Evolutionary conservation across 2,113 vertebrate species (phyloP).

Genomic region (Lutjanus erythropterus): DNA sequence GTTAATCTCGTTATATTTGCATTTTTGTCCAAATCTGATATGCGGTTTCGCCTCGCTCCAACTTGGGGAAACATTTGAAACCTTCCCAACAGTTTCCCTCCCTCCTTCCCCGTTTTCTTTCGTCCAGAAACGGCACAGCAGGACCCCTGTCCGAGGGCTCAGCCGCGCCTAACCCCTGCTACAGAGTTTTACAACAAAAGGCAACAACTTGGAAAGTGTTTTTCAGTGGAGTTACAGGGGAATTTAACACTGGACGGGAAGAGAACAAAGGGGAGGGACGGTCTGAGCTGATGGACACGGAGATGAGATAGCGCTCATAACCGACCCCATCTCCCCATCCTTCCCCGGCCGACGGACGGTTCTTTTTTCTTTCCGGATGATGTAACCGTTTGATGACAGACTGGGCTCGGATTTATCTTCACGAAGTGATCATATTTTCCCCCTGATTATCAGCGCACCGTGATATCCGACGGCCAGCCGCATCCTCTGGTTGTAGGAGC

Average conservation of each 20-base stretch:
- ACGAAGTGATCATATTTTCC: slow-evolving; percentile 10
- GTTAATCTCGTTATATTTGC: slow-evolving; percentile 45
- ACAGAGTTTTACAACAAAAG: slow-evolving; percentile 58
- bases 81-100: slow-evolving; percentile 54
- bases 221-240: slow-evolving; percentile 40
- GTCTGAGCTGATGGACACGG: slow-evolving; percentile 71
- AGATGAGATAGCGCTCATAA: slow-evolving; percentile 74
- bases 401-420: slow-evolving; percentile 32
- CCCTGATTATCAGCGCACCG: slow-evolving; percentile 21
- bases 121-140: slow-evolving; percentile 73
- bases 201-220: slow-evolving; percentile 57
- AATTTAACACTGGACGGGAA: slow-evolving; percentile 48
- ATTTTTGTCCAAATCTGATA: slow-evolving; percentile 56
- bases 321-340: slow-evolving; percentile 60
- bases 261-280: slow-evolving; percentile 76
- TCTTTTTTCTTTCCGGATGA: slow-evolving; percentile 69
- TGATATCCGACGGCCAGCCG: slow-evolving; percentile 15
- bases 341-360: slow-evolving; percentile 34
- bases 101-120: slow-evolving; percentile 28
- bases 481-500: slow-evolving; percentile 33
- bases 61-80: slow-evolving; percentile 61
- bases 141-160: slow-evolving; percentile 72
- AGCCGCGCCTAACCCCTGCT: slow-evolving; percentile 68
- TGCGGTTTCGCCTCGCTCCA: slow-evolving; percentile 39
- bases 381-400: slow-evolving; percentile 71